Evolutionary conservation across 2,113 vertebrate genomes (phyloP).

Genomic region (Cyphomyrus discorhynchus): DNA sequence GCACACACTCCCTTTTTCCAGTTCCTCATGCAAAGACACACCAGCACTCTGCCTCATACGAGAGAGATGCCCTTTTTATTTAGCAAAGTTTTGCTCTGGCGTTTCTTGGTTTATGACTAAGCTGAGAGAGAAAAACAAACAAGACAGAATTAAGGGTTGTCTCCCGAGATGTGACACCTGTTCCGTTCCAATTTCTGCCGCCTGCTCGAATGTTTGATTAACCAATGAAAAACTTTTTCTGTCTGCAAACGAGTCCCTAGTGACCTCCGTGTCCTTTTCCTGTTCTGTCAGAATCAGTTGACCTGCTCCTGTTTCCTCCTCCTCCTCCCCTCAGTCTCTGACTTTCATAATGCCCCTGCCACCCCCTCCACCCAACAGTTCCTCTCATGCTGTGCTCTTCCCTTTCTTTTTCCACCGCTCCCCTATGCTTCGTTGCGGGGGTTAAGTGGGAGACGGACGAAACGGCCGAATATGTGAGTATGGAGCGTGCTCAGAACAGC

Average conservation of each 20-base stretch:
- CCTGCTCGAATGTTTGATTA: constrained; percentile 3
- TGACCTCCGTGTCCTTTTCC: background rate
- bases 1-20: background rate
- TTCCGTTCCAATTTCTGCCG: background rate
- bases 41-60: background rate
- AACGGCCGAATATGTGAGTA: constrained; percentile 88
- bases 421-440: constrained; percentile 37
- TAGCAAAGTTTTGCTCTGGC: background rate
- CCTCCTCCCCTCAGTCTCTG: constrained; percentile 27
- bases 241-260: background rate
- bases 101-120: background rate
- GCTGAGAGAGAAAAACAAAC: background rate
- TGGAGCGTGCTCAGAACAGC: constrained; percentile 15
- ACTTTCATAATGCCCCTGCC: constrained; percentile 29
- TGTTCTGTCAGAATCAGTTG: constrained; percentile 24
- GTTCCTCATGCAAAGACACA: background rate
- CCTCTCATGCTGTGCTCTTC: constrained; percentile 32
- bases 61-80: background rate
- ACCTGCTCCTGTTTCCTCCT: constrained; percentile 33
- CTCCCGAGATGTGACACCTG: background rate
- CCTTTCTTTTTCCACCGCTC: constrained; percentile 12
- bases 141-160: background rate
- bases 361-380: constrained; percentile 18
- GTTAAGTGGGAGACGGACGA: constrained; percentile 91
- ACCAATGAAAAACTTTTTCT: background rate